These are phyloP conservation scores for Andrena praecox DNA, from an alignment of 2,888 invertebrate genomes.

Conservation along the genomic window DNA sequence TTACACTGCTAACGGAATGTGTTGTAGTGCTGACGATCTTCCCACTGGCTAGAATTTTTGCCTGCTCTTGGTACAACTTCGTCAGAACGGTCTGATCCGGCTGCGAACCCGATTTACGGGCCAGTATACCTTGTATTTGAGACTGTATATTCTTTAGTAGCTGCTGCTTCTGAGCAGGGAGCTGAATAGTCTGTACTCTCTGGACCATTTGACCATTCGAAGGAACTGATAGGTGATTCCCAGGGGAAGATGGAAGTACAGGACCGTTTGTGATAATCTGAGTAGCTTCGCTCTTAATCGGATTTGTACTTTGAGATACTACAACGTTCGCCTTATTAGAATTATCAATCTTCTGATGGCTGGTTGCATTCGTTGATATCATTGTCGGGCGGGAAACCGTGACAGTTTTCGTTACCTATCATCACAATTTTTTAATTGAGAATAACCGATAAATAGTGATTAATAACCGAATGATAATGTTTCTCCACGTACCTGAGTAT, in stretches of 20 bases:
- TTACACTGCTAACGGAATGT: slow-evolving; percentile 77
- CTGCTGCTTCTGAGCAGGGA: slow-evolving; percentile 91
- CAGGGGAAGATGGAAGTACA: slow-evolving; percentile 70
- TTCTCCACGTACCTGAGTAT: slow-evolving; percentile 64
- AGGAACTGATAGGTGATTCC: slow-evolving; percentile 73
- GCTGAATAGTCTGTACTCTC: slow-evolving; percentile 90
- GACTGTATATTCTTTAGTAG: slow-evolving; percentile 84
- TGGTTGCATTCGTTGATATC: slow-evolving; percentile 70
- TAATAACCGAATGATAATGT: slow-evolving; percentile 6
- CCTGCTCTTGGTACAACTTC: slow-evolving; percentile 89
- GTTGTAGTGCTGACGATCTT: slow-evolving; percentile 86
- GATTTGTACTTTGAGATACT: slow-evolving; percentile 76
- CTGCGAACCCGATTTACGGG: slow-evolving; percentile 85
- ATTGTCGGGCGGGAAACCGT: slow-evolving; percentile 75
- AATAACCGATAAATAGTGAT: not conserved
- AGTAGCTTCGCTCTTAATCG: slow-evolving; percentile 78
- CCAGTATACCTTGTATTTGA: slow-evolving; percentile 89
- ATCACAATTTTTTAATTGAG: slow-evolving; percentile 41
- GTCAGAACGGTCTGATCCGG: slow-evolving; percentile 87
- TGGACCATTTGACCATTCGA: slow-evolving; percentile 85
- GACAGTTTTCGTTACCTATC: slow-evolving; percentile 76
- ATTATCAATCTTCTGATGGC: slow-evolving; percentile 74
- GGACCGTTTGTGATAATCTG: slow-evolving; percentile 75
- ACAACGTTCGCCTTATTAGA: slow-evolving; percentile 74
- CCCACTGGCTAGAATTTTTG: slow-evolving; percentile 90